phyloP scores from a whole-genome alignment of 2,888 invertebrate species.

The Polydrusus tereticollis region DNA sequence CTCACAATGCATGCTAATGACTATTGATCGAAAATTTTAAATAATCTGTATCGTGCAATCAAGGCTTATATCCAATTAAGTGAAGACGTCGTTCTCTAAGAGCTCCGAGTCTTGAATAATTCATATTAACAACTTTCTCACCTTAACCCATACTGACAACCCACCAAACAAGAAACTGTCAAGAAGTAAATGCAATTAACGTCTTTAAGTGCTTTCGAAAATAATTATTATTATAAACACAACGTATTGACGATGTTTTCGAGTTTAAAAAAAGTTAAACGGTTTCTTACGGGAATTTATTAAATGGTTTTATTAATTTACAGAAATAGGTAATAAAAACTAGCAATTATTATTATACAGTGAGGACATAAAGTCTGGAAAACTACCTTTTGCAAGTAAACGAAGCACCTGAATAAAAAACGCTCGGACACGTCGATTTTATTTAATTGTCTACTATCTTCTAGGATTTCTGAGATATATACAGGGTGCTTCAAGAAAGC shows the following conservation, averaged over 20 bases:
- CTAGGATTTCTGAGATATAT: too few species aligned
- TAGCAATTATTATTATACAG: too few species aligned
- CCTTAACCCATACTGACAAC: slow-evolving; percentile 67
- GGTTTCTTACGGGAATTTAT: neutral
- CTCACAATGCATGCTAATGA: slow-evolving; percentile 56
- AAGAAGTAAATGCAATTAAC: slow-evolving; percentile 69
- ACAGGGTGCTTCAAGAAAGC: too few species aligned
- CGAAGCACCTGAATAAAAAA: too few species aligned
- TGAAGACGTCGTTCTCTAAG: slow-evolving; percentile 61
- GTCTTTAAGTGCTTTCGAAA: slow-evolving; percentile 65
- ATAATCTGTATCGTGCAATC: slow-evolving; percentile 66
- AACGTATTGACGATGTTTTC: neutral
- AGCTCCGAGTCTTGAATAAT: slow-evolving; percentile 62
- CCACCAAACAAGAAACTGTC: slow-evolving; percentile 67
- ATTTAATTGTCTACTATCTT: too few species aligned
- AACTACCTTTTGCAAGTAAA: too few species aligned
- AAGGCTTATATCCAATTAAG: slow-evolving; percentile 67
- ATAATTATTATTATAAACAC: slow-evolving; percentile 61
- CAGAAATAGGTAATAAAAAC: too few species aligned
- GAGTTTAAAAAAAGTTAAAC: neutral
- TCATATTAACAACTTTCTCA: slow-evolving; percentile 67
- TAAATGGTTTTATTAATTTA: neutral
- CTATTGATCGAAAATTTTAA: slow-evolving; percentile 64
- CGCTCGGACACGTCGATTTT: too few species aligned
- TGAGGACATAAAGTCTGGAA: too few species aligned